phyloP scores from a whole-genome alignment of 2,888 invertebrate genomes.

The Sinodicranocentrus sp. region DNA sequence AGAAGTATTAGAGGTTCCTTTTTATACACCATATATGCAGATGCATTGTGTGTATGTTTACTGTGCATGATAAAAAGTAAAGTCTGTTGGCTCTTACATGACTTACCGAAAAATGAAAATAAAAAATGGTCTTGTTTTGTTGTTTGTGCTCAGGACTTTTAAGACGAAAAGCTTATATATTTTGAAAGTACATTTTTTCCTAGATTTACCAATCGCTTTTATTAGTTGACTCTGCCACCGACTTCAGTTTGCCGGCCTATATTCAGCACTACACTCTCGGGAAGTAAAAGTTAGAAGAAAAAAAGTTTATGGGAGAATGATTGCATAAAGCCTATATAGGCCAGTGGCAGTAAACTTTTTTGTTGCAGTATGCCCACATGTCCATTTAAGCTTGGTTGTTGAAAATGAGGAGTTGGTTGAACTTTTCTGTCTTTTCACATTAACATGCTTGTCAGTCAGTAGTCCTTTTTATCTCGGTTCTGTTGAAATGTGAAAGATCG shows the following conservation, averaged over 20 bases:
- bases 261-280: background rate
- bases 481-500: conserved; percentile 29
- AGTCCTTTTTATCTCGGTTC: conserved; percentile 3
- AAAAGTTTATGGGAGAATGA: conserved; percentile 56
- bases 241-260: background rate
- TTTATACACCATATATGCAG: no score
- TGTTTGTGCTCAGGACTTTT: conserved; percentile 12
- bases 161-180: background rate
- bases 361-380: background rate
- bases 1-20: no score
- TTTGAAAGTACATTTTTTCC: conserved; percentile 1
- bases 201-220: conserved; percentile 2
- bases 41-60: no score
- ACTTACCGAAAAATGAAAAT: no score
- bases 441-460: conserved; percentile 22
- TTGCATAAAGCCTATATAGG: conserved; percentile 29
- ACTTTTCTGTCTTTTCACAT: background rate
- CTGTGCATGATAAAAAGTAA: no score
- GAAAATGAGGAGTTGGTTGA: background rate
- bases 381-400: background rate
- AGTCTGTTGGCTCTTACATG: no score
- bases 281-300: background rate
- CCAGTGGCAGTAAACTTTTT: conserved; percentile 12
- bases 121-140: background rate
- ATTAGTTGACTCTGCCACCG: background rate